Evolutionary conservation across 2,113 vertebrate genomes (phyloP).

Genomic region (Neomonachus schauinslandi): DNA sequence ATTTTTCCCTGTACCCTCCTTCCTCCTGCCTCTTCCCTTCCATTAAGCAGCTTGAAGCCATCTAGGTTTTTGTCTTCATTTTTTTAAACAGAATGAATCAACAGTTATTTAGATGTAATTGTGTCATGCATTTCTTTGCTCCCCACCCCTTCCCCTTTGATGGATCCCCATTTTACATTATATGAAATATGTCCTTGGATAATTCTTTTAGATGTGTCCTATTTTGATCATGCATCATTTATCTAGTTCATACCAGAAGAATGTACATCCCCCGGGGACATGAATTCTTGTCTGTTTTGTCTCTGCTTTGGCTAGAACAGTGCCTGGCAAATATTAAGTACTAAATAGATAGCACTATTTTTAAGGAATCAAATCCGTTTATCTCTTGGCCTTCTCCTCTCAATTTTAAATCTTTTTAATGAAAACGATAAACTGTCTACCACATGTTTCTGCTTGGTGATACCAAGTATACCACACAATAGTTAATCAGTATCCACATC

Average conservation of each 20-base stretch:
- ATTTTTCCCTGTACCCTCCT: not conserved
- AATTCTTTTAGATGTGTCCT: not conserved
- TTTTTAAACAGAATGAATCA: not conserved
- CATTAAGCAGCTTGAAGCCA: not conserved
- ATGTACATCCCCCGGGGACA: not conserved
- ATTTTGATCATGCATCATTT: not conserved
- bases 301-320: not conserved
- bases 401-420: slow-evolving; percentile 25
- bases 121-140: not conserved
- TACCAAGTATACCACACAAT: not conserved
- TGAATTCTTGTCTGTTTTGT: not conserved
- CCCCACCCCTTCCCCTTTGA: not conserved
- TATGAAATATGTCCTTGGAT: not conserved
- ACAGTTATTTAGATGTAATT: not conserved
- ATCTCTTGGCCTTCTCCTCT: not conserved
- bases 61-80: not conserved
- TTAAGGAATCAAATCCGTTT: not conserved
- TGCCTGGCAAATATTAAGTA: not conserved
- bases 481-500: not conserved
- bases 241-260: not conserved
- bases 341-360: not conserved
- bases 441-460: not conserved
- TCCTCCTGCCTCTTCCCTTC: no score
- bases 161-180: not conserved
- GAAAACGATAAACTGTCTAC: not conserved